Base-by-base conservation (phyloP, 2,888 invertebrate species). In the Papilio elwesi region DNA sequence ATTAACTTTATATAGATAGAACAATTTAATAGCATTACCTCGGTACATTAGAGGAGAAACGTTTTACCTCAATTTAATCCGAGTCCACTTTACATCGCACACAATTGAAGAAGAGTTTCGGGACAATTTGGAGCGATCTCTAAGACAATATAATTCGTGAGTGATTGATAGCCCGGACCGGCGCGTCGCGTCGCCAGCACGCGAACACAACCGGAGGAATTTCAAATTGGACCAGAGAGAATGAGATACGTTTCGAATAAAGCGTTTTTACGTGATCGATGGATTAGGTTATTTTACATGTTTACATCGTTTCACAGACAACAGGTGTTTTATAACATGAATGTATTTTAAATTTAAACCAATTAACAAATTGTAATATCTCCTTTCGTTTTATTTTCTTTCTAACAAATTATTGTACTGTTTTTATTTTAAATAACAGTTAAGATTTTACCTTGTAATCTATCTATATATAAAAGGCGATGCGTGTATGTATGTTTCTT, bases 111-210 rank as follows among this genome's bases (percentile, higher is more conserved):
- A 49, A 75, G 78, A 80, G 79, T 79, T 87, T 86, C 80, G 87
- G 84, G 82, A 81, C 84, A 85, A 89, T 90, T 89, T 88, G 82
- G 86, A 80, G 77, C 85, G 84, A 85, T 88, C 86, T 83, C 86
- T 87, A 87, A 91, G 92, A 92, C 92, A 92, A 90, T 90, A 89
- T 92, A 92, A 92, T 92, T 91, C 88, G 91, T 62, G 15, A 89
- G 91, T 91, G 92, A 92, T 90, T 91, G 92, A 92, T 92, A 83
- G 90, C 82, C 76, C 81, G 78, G 78, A 78, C 78, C 66, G 76
- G 55, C 71, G 77, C n/a, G 68, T 52, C 68, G n/a, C 38, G 59
- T 43, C 51, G 74, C 78, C 76, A 76, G 78, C 84, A 83, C 83
- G 83, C 84, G 79, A 85, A 79, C 74, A 52, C 66, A 13, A 43